Evolutionary conservation across 2,888 invertebrate genomes (phyloP).

Genomic region (Lasioglossum zephyrum): DNA sequence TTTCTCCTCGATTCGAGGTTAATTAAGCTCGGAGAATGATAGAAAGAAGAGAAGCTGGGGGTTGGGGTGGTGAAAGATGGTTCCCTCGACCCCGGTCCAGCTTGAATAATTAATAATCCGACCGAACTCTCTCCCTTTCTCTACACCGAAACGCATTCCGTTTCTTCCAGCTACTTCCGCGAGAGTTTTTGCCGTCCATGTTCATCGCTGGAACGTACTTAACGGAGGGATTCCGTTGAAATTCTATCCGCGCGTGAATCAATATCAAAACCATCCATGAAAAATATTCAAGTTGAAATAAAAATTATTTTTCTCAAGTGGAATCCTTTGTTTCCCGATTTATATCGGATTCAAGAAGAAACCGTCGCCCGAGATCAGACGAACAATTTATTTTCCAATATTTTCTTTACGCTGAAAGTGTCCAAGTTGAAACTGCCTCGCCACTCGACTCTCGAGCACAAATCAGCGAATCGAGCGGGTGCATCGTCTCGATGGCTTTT

Average conservation of each 20-base stretch:
- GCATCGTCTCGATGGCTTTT: background rate
- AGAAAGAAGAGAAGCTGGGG: conserved; percentile 42
- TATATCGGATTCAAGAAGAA: background rate
- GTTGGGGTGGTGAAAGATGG: conserved; percentile 24
- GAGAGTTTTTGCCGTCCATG: background rate
- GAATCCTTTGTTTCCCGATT: background rate
- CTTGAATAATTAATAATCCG: conserved; percentile 69
- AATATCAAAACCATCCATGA: too few species aligned
- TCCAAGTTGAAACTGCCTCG: background rate
- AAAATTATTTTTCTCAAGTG: too few species aligned
- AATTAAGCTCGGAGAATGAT: conserved; percentile 66
- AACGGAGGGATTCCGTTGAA: too few species aligned
- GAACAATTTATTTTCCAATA: conserved; percentile 12
- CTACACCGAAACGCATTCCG: background rate
- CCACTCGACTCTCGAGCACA: background rate
- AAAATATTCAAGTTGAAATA: background rate
- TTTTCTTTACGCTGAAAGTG: background rate
- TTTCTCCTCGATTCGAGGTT: conserved; percentile 70
- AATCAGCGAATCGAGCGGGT: conserved; percentile 4
- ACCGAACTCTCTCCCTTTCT: background rate
- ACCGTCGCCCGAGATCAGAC: background rate
- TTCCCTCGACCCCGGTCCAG: conserved; percentile 36
- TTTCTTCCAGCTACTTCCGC: background rate
- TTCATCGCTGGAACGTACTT: background rate
- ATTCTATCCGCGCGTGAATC: too few species aligned